Percentiles rank a stretch among this genome's conserved stretches.
phyloP scores from a whole-genome alignment of 2,888 invertebrate genomes.

The Deladenus siricidicola region DNA sequence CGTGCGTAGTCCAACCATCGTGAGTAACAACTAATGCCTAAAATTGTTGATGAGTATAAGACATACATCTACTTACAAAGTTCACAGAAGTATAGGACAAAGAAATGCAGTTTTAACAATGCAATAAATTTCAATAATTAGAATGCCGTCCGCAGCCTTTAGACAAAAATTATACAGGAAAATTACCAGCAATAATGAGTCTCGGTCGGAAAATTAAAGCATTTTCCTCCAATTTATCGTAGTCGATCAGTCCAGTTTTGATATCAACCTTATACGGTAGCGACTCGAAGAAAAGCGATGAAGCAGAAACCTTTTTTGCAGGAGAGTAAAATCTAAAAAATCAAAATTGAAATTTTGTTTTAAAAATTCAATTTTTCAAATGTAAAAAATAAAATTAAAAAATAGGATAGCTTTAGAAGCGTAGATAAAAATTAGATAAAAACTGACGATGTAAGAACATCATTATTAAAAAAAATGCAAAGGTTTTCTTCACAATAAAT shows the following conservation, averaged over 20 bases:
- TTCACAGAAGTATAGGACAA: too few relatives aligned
- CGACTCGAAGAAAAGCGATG: constrained; percentile 93
- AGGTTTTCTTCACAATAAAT: too few relatives aligned
- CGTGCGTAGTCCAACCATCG: constrained; percentile 81
- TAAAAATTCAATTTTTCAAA: too few relatives aligned
- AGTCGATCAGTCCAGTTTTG: constrained; percentile 79
- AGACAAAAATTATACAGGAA: too few relatives aligned
- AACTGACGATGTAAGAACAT: too few relatives aligned
- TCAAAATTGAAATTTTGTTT: background rate
- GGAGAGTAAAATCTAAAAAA: constrained; percentile 70
- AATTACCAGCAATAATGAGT: constrained; percentile 78
- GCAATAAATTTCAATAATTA: too few relatives aligned
- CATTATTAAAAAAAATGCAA: too few relatives aligned
- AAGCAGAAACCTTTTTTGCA: constrained; percentile 84
- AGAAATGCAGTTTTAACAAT: too few relatives aligned
- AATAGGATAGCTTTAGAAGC: background rate
- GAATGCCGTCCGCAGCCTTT: too few relatives aligned
- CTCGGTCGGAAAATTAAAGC: constrained; percentile 82
- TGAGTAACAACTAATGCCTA: constrained; percentile 87
- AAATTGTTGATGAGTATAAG: constrained; percentile 62
- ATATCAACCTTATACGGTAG: constrained; percentile 84
- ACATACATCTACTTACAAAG: background rate
- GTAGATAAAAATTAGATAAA: too few relatives aligned
- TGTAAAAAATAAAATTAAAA: too few relatives aligned
- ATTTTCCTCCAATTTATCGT: constrained; percentile 72